Evolutionary conservation across 1,140 invertebrate species (phyloP).

Genomic region (Drosophila lacteicornis): DNA sequence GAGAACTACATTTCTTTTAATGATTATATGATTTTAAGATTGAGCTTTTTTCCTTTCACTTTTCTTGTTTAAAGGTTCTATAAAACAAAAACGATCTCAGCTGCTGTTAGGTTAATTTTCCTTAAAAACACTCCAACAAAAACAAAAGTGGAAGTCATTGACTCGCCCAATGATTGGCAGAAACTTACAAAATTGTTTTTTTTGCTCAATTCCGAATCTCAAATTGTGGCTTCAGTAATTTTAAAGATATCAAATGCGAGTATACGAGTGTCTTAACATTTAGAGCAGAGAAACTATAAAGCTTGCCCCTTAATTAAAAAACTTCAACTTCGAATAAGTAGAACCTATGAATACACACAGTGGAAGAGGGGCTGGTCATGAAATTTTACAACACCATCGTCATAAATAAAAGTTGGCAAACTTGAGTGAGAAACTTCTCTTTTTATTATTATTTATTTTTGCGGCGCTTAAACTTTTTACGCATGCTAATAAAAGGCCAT

Average conservation of each 20-base stretch:
- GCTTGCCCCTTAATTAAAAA: slow-evolving; percentile 2
- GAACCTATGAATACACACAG: slow-evolving; percentile 12
- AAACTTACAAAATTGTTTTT: slow-evolving; percentile 19
- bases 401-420: slow-evolving; percentile 32
- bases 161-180: slow-evolving; percentile 22
- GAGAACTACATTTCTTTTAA: too few species aligned
- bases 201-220: slow-evolving; percentile 3
- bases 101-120: background rate
- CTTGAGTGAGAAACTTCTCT: slow-evolving; percentile 4
- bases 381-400: slow-evolving; percentile 50
- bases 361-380: slow-evolving; percentile 6
- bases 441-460: background rate
- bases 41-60: background rate
- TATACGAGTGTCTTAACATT: too few species aligned
- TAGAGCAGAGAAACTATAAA: slow-evolving; percentile 33
- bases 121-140: background rate
- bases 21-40: too few species aligned
- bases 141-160: slow-evolving; percentile 22
- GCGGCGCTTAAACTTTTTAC: slow-evolving; percentile 35
- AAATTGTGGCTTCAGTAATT: background rate
- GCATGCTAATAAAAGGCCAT: slow-evolving; percentile 48
- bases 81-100: slow-evolving; percentile 2
- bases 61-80: background rate
- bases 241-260: background rate
- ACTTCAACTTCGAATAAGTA: background rate